Base-by-base conservation (phyloP, 2,113 vertebrate species). In the Amphilophus citrinellus region DNA sequence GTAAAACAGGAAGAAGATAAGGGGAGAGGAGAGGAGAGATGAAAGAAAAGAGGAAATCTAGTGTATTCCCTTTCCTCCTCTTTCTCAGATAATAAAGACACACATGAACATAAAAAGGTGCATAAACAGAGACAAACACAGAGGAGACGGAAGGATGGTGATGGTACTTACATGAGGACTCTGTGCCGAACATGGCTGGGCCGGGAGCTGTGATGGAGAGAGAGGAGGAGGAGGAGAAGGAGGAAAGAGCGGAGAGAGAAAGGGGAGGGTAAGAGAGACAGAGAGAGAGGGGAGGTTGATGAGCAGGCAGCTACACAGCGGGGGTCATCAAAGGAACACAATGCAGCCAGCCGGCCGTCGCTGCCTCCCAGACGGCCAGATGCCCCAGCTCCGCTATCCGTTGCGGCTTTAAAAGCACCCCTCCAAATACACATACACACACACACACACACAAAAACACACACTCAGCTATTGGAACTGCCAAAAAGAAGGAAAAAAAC, bases 171-270 rank as follows among this genome's bases (percentile, higher is more conserved):
- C 98, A 96, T 97, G 98, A 99, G 87, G 98, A 99, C 95, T 99
- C 98, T 86, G 97, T 98, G 96, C 98, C 98, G 97, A 99, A 99
- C 98, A 99, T 99, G 98, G 97, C 98, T 98, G 97, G 96, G 95
- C 93, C 96, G 95, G 97, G 97, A 96, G 95, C 96, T 96, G 96
- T 94, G 96, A 93, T 97, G 95, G 93, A 93, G 94, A 95, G 94
- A 93, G 92, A 88, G 93, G 92, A 92, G 93, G 88, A 92, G 93
- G 88, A 85, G 88, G 86, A 88, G 84, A 39, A 82, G 93, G 91
- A 93, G 87, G 84, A 94, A 87, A 83, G 92, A 92, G 87, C 53
- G 62, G 61, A 78, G 56, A 80, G 61, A 85, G 50, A 63, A 65
- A 62, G 73, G 76, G 66, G 89, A 58, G 62, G 42, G 79, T 53